phyloP scores from a whole-genome alignment of 2,797 vertebrate species.

The Brachyrhaphis roseni region DNA sequence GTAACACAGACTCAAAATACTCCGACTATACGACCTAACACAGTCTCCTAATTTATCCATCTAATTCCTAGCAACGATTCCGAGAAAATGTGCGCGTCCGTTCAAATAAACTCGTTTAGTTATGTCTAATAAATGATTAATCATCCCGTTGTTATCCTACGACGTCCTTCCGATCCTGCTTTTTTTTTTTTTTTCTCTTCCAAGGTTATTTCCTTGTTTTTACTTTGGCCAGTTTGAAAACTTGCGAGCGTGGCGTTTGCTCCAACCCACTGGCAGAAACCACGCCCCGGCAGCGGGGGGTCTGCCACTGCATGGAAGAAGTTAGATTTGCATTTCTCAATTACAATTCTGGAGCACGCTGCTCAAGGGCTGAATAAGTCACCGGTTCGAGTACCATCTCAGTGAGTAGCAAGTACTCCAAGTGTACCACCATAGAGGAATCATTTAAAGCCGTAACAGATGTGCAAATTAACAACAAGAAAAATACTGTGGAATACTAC shows the following conservation, averaged over 20 bases:
- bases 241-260: constrained; percentile 53
- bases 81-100: constrained; percentile 3
- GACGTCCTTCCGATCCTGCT: neutral
- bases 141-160: neutral
- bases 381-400: neutral
- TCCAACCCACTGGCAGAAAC: constrained; percentile 28
- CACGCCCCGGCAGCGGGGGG: constrained; percentile 60
- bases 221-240: constrained; percentile 69
- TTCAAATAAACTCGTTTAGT: neutral
- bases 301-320: constrained; percentile 20
- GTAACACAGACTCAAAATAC: neutral
- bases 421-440: neutral
- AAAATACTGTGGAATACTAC: neutral
- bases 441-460: neutral
- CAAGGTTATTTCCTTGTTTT: constrained; percentile 52
- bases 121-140: neutral
- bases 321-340: constrained; percentile 49
- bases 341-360: constrained; percentile 41
- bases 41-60: neutral
- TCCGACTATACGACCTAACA: neutral
- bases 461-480: neutral
- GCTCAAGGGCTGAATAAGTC: constrained; percentile 22
- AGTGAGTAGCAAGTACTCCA: neutral
- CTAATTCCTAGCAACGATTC: neutral
- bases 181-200: neutral